A percentile compares a stretch with the other conserved stretches of the same genome.
These are phyloP conservation scores for Helicoverpa armigera DNA, from an alignment of 1,140 invertebrate genomes.

Conservation along the genomic window DNA sequence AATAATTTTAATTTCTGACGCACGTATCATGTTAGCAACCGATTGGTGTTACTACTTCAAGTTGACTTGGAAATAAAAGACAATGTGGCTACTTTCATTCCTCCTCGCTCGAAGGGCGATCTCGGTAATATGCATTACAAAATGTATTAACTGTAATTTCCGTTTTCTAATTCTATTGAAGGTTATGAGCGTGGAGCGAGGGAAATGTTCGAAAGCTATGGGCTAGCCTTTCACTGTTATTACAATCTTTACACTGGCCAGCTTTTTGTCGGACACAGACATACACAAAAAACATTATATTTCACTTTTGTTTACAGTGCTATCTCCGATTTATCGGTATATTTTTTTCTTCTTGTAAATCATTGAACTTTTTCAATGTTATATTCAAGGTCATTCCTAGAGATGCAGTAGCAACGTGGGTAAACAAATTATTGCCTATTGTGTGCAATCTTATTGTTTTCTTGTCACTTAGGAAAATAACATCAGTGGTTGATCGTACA, in stretches of 20 bases:
- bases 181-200: slow-evolving; percentile 16
- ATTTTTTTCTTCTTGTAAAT: background rate
- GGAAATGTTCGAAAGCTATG: slow-evolving; percentile 32
- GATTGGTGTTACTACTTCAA: no score
- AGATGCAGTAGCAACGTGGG: background rate
- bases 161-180: slow-evolving; percentile 32
- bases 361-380: slow-evolving; percentile 16
- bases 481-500: background rate
- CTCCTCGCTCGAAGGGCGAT: background rate
- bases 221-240: slow-evolving; percentile 32
- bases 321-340: background rate
- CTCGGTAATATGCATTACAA: background rate
- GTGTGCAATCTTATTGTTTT: slow-evolving; percentile 1
- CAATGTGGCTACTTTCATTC: background rate
- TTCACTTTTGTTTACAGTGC: slow-evolving; percentile 3
- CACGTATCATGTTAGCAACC: background rate
- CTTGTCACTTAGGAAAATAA: background rate
- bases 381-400: slow-evolving; percentile 5
- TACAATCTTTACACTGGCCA: slow-evolving; percentile 13
- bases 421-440: slow-evolving; percentile 21
- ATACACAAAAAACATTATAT: background rate
- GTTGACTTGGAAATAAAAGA: no score
- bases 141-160: slow-evolving; percentile 28
- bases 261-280: slow-evolving; percentile 7
- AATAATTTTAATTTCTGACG: background rate